Percentiles rank a stretch among this genome's conserved stretches.
Conservation (phyloP, 2,888 invertebrate genomes). For the Chrysodeixis includens region DNA sequence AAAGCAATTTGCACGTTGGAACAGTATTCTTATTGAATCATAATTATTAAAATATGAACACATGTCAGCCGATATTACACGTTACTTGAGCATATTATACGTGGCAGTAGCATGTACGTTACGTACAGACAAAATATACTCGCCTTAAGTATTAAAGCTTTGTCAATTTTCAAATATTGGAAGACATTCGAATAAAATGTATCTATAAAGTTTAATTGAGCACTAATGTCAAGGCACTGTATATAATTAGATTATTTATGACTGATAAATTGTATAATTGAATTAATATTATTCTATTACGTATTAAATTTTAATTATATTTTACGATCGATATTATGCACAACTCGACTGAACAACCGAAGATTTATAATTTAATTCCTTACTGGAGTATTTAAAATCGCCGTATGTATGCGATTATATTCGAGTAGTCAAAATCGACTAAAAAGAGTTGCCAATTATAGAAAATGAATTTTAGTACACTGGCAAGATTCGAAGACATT, state of each 20-base stretch:
- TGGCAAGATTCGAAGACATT: constrained; percentile 22
- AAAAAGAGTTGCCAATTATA: constrained; percentile 28
- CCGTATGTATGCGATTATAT: constrained; percentile 22
- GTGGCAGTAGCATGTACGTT: constrained; percentile 11
- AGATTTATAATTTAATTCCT: constrained; percentile 24
- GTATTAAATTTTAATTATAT: constrained; percentile 20
- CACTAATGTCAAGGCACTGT: constrained; percentile 45
- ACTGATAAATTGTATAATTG: constrained; percentile 13
- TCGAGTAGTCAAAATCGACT: constrained; percentile 25
- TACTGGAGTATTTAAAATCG: constrained; percentile 32
- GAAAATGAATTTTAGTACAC: not conserved
- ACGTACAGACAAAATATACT: constrained; percentile 14
- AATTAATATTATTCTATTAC: constrained; percentile 25
- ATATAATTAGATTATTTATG: constrained; percentile 7
- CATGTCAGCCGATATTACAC: constrained; percentile 71
- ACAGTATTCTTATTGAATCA: constrained; percentile 59
- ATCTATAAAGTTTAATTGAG: constrained; percentile 36
- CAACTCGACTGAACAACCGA: constrained; percentile 42
- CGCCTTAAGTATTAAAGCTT: constrained; percentile 19
- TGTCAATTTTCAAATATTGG: constrained; percentile 19
- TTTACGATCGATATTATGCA: constrained; percentile 30
- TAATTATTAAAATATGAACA: constrained; percentile 62
- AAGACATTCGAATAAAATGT: constrained; percentile 24
- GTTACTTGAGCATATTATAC: constrained; percentile 74
- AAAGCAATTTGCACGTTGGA: constrained; percentile 76